Conservation (phyloP, 2,113 vertebrate species). For the Carettochelys insculpta region DNA sequence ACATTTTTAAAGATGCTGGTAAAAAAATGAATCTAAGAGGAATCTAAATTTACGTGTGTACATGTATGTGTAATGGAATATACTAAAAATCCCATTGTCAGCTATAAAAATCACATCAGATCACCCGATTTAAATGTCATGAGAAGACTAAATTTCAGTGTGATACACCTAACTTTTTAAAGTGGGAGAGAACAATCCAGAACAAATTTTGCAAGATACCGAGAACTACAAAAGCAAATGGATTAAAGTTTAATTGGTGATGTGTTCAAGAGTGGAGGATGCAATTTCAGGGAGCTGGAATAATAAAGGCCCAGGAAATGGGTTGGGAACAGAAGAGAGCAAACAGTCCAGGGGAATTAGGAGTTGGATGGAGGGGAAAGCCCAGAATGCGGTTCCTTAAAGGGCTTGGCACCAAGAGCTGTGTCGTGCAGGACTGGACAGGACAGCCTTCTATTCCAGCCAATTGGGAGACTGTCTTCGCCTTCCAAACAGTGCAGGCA, state of each 20-base stretch:
- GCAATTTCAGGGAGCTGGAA: neutral
- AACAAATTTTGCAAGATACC: neutral
- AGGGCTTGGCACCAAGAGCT: neutral
- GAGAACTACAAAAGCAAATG: neutral
- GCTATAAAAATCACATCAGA: neutral
- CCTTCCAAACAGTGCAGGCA: neutral
- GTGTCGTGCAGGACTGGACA: neutral
- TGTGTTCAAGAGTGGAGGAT: neutral
- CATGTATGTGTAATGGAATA: neutral
- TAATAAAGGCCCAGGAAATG: neutral
- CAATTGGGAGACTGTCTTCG: neutral
- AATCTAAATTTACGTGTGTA: neutral
- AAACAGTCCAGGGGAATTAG: neutral
- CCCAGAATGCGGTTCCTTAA: neutral
- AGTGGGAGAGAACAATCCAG: neutral
- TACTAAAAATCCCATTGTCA: neutral
- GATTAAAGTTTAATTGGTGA: rapidly evolving
- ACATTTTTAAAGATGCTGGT: neutral
- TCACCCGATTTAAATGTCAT: neutral
- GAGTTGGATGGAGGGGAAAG: neutral
- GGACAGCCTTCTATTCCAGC: neutral
- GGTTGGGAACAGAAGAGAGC: neutral
- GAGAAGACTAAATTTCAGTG: neutral
- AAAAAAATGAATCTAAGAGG: neutral
- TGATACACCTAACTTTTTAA: neutral